A percentile compares a stretch with the other conserved stretches of the same genome.
These are phyloP conservation scores for Blera fallax DNA, from an alignment of 2,888 invertebrate genomes.

Conservation along the genomic window DNA sequence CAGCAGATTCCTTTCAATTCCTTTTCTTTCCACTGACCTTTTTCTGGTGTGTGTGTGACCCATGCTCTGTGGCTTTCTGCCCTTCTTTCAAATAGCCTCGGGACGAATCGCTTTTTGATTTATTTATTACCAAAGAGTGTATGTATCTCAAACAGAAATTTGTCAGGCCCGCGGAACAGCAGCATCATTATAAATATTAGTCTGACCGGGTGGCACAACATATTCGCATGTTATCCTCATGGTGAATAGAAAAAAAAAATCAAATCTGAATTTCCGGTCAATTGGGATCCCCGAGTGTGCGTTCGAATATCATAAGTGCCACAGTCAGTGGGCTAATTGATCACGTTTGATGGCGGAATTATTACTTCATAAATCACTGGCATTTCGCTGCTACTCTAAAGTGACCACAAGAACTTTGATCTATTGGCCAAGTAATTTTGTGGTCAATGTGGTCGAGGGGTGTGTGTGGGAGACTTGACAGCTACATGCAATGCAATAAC, in stretches of 20 bases:
- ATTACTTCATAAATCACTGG: constrained; percentile 66
- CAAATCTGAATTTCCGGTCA: constrained; percentile 50
- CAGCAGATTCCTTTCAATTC: not conserved
- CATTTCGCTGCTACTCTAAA: constrained; percentile 6
- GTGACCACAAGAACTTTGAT: constrained; percentile 41
- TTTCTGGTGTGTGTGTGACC: constrained; percentile 1
- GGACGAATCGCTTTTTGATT: not conserved
- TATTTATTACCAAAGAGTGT: constrained; percentile 45
- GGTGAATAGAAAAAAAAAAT: not conserved
- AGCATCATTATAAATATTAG: too few relatives aligned
- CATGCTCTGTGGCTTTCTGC: not conserved
- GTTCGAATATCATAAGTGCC: not conserved
- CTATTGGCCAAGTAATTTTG: constrained; percentile 20
- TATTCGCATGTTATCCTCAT: not conserved
- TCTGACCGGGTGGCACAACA: too few relatives aligned
- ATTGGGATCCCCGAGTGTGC: constrained; percentile 4
- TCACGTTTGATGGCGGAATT: constrained; percentile 69
- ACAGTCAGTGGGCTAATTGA: constrained; percentile 56
- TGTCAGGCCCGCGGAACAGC: not conserved
- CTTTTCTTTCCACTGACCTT: constrained; percentile 13
- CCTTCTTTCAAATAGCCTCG: not conserved
- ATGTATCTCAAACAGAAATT: constrained; percentile 28
- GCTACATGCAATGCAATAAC: constrained; percentile 25
- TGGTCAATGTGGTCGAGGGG: not conserved
- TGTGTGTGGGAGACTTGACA: not conserved